Base-by-base conservation (phyloP, 2,888 invertebrate genomes). In the Athalia circularis region DNA sequence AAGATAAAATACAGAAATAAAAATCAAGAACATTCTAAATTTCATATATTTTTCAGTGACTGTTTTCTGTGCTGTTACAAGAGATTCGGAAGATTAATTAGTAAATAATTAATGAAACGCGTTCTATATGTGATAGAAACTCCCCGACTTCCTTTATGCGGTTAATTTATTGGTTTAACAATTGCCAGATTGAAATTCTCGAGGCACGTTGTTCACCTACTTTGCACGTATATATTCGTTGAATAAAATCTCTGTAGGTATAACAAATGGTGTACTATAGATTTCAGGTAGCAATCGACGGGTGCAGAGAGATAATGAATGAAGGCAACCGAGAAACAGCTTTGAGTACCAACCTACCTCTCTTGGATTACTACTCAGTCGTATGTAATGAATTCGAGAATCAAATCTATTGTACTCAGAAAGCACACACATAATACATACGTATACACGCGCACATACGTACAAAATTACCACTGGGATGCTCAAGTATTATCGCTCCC, bases 361-460 rank as follows among this genome's bases (percentile, higher is more conserved):
- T 29, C 29, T 29, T 29, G 29, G 65, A 48, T n/a, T 65, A 65
- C 47, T 7, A 48, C 5, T 5, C 13, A 65, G 65, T 65, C 47
- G 29, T 29, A n/a, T 65, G 65, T 65, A 65, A 65, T 48, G 48
- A 65, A 65, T 65, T 15, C 47, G 48, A 7, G 65, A 65, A 65
- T n/a, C 48, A 48, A 65, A 13, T 3, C 65, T 13, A 65, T 65
- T 65, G 65, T 65, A 8, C n/a, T 65, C 47, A 48, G 7, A 65
- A 65, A 48, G 48, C 48, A 48, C 65, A 48, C 59, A n/a, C 48
- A 48, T 61, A 61, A 15, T 5, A 29, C 29, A 5, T 13, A 9
- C 9, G 62, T 13, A 9, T 5, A 6, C 62, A 9, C 5, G 3
- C 8, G 62, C 15, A 57, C 11, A 62, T 62, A 8, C 29, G 29